Evolutionary conservation across 2,888 invertebrate species (phyloP).

Genomic region (Podabrus alpinus): DNA sequence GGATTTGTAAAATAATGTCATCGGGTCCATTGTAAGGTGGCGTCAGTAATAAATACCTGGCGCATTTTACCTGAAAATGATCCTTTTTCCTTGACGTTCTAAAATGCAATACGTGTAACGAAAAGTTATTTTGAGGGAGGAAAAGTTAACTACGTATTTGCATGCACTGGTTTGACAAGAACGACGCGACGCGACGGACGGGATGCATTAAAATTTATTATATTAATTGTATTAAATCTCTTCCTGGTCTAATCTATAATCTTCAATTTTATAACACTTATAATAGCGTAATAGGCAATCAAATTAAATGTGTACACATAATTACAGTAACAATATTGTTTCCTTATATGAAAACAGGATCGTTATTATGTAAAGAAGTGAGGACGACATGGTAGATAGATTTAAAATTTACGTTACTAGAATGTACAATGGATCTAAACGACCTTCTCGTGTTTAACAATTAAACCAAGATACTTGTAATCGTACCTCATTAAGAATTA

Average conservation of each 20-base stretch:
- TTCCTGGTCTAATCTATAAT: not conserved
- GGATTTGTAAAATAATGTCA: not conserved
- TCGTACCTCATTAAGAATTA: constrained; percentile 26
- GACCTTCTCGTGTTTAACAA: constrained; percentile 26
- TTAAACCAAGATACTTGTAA: constrained; percentile 26
- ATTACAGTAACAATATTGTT: constrained; percentile 4
- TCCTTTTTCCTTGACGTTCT: not conserved
- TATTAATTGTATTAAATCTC: too few relatives aligned
- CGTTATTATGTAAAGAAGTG: constrained; percentile 19
- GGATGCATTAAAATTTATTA: too few relatives aligned
- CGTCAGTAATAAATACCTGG: not conserved
- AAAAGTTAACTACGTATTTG: too few relatives aligned
- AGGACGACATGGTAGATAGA: constrained; percentile 10
- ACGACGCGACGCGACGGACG: too few relatives aligned
- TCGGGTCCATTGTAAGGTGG: not conserved
- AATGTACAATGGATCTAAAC: constrained; percentile 19
- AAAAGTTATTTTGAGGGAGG: not conserved
- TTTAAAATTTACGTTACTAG: constrained; percentile 14
- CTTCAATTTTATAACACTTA: not conserved
- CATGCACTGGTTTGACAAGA: too few relatives aligned
- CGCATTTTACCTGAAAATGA: not conserved
- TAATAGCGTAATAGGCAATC: not conserved
- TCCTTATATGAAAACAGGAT: constrained; percentile 1
- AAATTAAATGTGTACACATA: constrained; percentile 2
- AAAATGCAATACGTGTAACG: not conserved